These are phyloP conservation scores for Channa striata DNA, from an alignment of 2,797 vertebrate species.

Conservation along the genomic window DNA sequence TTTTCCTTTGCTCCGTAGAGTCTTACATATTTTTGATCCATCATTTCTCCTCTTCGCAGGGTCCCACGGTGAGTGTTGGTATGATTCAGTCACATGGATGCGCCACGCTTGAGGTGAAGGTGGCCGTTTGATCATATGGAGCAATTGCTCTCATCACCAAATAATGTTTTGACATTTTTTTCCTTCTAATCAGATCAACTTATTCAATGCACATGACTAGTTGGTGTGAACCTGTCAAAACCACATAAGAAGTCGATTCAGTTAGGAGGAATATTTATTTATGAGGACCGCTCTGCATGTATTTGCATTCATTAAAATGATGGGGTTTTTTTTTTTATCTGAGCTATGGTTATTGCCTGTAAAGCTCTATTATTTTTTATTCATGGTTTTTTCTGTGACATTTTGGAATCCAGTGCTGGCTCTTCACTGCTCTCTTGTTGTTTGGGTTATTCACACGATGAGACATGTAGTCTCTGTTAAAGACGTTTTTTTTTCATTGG, in stretches of 20 bases:
- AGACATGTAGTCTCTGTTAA: no score
- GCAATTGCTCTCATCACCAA: slow-evolving; percentile 20
- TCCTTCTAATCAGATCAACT: background rate
- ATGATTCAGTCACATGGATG: slow-evolving; percentile 67
- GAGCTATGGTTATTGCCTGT: background rate
- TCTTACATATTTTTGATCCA: background rate
- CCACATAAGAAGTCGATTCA: background rate
- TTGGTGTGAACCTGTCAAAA: slow-evolving; percentile 16
- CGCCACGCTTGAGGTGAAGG: slow-evolving; percentile 47
- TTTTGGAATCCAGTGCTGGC: background rate
- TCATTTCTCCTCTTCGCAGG: slow-evolving; percentile 38
- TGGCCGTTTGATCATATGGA: slow-evolving; percentile 47
- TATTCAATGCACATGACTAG: background rate
- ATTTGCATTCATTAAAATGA: background rate
- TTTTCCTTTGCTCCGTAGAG: background rate
- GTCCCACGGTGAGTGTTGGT: slow-evolving; percentile 42
- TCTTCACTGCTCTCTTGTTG: background rate
- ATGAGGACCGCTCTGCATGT: slow-evolving; percentile 12
- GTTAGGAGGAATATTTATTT: background rate
- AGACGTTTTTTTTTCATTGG: no score
- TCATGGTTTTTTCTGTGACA: background rate
- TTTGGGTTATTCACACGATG: no score
- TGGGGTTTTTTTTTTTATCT: background rate
- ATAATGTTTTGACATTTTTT: slow-evolving; percentile 21
- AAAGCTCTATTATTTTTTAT: background rate